Percentiles rank a stretch among this genome's conserved stretches.
Evolutionary conservation across 2,113 vertebrate species (phyloP).

Genomic region (Heterochromis multidens): DNA sequence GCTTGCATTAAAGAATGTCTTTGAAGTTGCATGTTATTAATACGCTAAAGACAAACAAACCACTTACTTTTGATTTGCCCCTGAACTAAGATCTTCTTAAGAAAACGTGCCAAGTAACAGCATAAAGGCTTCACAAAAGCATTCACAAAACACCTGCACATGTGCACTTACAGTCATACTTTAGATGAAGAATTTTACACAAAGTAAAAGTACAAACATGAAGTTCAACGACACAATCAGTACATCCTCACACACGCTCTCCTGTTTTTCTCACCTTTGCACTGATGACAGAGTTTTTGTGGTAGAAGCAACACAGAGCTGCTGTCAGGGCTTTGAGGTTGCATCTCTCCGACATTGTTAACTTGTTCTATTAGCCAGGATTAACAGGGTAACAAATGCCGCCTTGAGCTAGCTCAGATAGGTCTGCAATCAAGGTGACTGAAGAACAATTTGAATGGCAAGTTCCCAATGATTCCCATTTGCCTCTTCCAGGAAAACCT

Average conservation of each 20-base stretch:
- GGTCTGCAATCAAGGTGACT: background rate
- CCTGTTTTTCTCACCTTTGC: slow-evolving; percentile 84
- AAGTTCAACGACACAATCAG: background rate
- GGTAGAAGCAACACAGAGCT: slow-evolving; percentile 94
- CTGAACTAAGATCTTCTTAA: background rate
- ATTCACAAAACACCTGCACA: background rate
- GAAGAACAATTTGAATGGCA: background rate
- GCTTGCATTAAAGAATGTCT: background rate
- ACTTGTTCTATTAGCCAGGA: background rate
- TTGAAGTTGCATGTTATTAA: background rate
- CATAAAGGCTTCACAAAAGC: background rate
- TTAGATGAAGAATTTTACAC: background rate
- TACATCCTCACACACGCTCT: background rate
- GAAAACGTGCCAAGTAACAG: background rate
- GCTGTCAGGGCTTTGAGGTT: slow-evolving; percentile 81
- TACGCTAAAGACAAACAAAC: background rate
- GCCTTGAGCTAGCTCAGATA: background rate
- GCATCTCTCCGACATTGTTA: slow-evolving; percentile 86
- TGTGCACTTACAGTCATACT: background rate
- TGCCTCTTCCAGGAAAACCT: slow-evolving; percentile 1
- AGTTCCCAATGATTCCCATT: background rate
- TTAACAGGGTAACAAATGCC: background rate
- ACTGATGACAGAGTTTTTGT: slow-evolving; percentile 84
- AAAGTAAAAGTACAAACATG: background rate
- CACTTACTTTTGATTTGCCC: background rate